A percentile compares a stretch with the other conserved stretches of the same genome.
Evolutionary conservation across 2,113 vertebrate species (phyloP).

Genomic region (Ctenodactylus gundi): DNA sequence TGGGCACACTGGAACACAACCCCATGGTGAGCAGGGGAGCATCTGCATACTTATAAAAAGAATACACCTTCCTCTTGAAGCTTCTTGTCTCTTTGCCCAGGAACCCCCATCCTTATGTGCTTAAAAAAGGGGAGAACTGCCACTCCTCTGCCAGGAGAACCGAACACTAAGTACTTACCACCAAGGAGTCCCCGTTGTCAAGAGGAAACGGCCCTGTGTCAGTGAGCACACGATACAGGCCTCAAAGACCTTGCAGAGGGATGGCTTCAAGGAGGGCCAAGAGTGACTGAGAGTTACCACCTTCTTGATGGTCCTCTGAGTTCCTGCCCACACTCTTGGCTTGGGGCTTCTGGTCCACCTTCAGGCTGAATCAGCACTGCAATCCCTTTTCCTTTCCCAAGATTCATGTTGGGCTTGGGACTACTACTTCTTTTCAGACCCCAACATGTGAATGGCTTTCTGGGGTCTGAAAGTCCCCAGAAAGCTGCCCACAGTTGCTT

Average conservation of each 20-base stretch:
- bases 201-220: background rate
- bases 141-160: background rate
- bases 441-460: background rate
- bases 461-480: background rate
- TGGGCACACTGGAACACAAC: too few relatives aligned
- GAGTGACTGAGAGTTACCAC: background rate
- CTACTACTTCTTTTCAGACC: background rate
- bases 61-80: background rate
- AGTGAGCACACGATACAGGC: background rate
- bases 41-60: background rate
- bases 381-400: background rate
- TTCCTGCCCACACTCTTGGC: fast-evolving
- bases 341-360: background rate
- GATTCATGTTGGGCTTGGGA: background rate
- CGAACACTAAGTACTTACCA: too few relatives aligned
- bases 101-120: background rate
- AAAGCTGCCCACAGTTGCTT: background rate
- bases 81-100: background rate
- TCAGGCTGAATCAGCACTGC: too few relatives aligned
- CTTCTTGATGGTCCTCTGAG: background rate
- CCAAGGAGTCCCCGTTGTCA: background rate
- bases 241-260: background rate
- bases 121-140: background rate
- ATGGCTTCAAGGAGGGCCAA: too few relatives aligned
- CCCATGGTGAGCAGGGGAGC: too few relatives aligned